phyloP scores from a whole-genome alignment of 2,888 invertebrate species.

The Standfussiana lucernea region DNA sequence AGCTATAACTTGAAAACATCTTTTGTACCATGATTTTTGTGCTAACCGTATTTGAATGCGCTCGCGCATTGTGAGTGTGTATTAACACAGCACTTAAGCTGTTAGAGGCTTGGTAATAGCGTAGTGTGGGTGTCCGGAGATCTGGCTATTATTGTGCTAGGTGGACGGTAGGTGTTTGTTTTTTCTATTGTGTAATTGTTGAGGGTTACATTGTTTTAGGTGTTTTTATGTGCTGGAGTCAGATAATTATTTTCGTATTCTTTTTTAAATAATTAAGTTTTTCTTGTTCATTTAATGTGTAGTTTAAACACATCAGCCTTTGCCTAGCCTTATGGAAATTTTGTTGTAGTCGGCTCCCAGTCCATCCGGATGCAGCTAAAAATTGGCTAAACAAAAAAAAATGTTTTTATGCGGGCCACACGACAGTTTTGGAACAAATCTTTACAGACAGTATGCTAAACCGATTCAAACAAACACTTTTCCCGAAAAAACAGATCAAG shows the following conservation, averaged over 20 bases:
- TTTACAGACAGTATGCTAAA: background rate
- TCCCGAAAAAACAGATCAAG: constrained; percentile 14
- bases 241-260: background rate
- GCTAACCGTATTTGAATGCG: constrained; percentile 80
- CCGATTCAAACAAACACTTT: background rate
- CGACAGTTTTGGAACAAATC: background rate
- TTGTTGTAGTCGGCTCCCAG: no score
- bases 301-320: no score
- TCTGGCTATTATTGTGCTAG: constrained; percentile 49
- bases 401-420: no score
- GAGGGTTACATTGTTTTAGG: background rate
- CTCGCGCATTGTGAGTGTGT: constrained; percentile 74
- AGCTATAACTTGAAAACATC: constrained; percentile 76
- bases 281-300: background rate
- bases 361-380: no score
- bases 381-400: no score
- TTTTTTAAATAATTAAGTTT: background rate
- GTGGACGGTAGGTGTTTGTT: constrained; percentile 16
- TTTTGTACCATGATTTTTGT: constrained; percentile 79
- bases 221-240: constrained; percentile 1
- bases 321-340: no score
- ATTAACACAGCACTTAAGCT: constrained; percentile 86
- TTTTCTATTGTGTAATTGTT: constrained; percentile 31
- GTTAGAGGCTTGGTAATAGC: constrained; percentile 80
- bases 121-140: constrained; percentile 77